A percentile compares a stretch with the other conserved stretches of the same genome.
Conservation (phyloP, 2,888 invertebrate genomes). For the Nemotelus nigrinus region DNA sequence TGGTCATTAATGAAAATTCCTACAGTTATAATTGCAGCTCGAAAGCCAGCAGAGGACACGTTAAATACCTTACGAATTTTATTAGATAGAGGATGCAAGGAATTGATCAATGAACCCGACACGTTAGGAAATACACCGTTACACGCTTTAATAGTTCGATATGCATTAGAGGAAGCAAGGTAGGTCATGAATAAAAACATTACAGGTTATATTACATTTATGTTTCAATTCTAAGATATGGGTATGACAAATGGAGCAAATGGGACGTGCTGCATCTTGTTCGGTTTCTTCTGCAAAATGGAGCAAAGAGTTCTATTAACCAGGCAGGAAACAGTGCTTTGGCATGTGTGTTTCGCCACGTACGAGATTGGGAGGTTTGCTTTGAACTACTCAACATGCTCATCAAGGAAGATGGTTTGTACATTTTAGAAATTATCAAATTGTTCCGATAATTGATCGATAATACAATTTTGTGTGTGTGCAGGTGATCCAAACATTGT, state of each 20-base stretch:
- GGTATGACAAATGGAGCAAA: slow-evolving; percentile 77
- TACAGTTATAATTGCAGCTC: slow-evolving; percentile 73
- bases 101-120: slow-evolving; percentile 77
- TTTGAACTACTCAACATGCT: slow-evolving; percentile 65
- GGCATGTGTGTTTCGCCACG: slow-evolving; percentile 76
- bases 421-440: neutral
- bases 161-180: slow-evolving; percentile 74
- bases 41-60: slow-evolving; percentile 77
- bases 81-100: slow-evolving; percentile 77
- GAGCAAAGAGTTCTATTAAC: slow-evolving; percentile 75
- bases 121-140: slow-evolving; percentile 78
- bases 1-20: too few relatives aligned
- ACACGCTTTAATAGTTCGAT: slow-evolving; percentile 73
- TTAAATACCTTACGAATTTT: slow-evolving; percentile 74
- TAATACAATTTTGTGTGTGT: neutral
- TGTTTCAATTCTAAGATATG: slow-evolving; percentile 63
- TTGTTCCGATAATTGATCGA: neutral
- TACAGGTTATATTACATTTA: neutral
- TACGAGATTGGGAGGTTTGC: slow-evolving; percentile 75
- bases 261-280: slow-evolving; percentile 79
- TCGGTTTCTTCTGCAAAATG: slow-evolving; percentile 70
- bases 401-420: slow-evolving; percentile 62
- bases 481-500: slow-evolving; percentile 74
- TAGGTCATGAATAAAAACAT: slow-evolving; percentile 40
- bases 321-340: slow-evolving; percentile 75